Base-by-base conservation (phyloP, 2,888 invertebrate genomes). In the Drosophila eohydei region DNA sequence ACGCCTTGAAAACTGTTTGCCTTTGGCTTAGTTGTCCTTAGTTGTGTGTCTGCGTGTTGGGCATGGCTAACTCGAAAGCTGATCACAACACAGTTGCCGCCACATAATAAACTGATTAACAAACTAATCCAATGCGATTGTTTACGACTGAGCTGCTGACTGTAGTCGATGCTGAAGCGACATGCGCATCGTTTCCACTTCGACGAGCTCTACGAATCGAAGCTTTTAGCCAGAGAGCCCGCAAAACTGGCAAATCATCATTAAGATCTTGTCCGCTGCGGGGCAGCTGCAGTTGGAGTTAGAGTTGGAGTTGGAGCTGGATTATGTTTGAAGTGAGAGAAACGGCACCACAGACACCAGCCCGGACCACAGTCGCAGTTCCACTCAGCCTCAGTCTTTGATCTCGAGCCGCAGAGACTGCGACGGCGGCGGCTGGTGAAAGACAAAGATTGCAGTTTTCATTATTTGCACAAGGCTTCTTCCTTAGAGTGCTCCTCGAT, bases 41-140 rank as follows among this genome's bases (percentile, higher is more conserved):
- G 32, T 3, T 26, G 9, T 21, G 9, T 26, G 26, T 12, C 26
- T 14, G 28, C 6, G 30, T 32, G 11, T 3, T 6, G 32, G 50
- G 32, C 16, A 50, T 14, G 46, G 40, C 9, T 28, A 64, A 44
- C 21, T 40, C 57, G 21, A 48, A 36, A 50, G 46, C 34, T 40
- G 68, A 78, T 66, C 70, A 71, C 43, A 87, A 60, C 69, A 69
- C 38, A 55, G 28, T 63, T 60, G 67, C 86, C 71, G 75, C 61
- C 81, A 66, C 69, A 73, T 77, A 74, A 82, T 84, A 74, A 83
- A 83, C 73, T 90, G 77, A 83, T 89, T 87, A 89, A 83, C 73
- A 81, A 87, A 87, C 80, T 87, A 89, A 91, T 88, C 80, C 87
- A 71, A 71, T 81, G 57, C 74, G 91, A 89, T 88, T 84, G 83